These are phyloP conservation scores for Grammomys dolichurus DNA, from an alignment of 2,113 vertebrate species.

Conservation along the genomic window DNA sequence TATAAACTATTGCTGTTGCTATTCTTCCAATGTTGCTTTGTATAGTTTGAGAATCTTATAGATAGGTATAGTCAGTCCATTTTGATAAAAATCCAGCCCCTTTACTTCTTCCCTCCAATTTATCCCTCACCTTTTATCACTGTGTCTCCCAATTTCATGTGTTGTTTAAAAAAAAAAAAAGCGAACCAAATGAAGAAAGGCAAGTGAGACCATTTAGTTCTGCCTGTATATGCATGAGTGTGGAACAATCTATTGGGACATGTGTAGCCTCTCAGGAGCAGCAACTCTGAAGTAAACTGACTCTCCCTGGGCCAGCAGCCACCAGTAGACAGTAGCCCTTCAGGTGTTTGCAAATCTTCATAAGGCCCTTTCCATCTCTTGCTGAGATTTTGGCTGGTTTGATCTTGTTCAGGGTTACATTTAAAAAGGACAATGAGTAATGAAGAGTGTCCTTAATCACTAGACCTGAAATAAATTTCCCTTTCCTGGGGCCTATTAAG, in stretches of 20 bases:
- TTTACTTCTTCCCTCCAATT: neutral
- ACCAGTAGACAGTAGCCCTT: neutral
- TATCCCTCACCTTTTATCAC: neutral
- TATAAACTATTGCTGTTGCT: neutral
- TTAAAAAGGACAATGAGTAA: neutral
- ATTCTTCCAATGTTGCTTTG: neutral
- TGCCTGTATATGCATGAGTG: neutral
- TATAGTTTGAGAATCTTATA: neutral
- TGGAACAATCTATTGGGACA: neutral
- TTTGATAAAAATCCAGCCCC: neutral
- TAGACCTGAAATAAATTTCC: neutral
- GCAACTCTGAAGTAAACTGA: neutral
- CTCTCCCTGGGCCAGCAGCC: neutral
- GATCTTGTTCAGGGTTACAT: neutral
- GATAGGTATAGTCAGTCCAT: neutral
- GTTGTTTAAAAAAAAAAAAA: neutral
- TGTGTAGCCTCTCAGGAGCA: neutral
- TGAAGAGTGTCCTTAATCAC: neutral
- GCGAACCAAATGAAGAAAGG: neutral
- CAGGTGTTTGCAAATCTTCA: neutral
- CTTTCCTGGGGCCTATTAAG: neutral
- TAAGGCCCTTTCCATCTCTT: neutral
- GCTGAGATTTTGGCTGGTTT: neutral
- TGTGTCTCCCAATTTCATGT: neutral
- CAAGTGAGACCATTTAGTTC: neutral